Evolutionary conservation across 2,113 vertebrate species (phyloP).

Genomic region (Chelonoidis abingdonii): DNA sequence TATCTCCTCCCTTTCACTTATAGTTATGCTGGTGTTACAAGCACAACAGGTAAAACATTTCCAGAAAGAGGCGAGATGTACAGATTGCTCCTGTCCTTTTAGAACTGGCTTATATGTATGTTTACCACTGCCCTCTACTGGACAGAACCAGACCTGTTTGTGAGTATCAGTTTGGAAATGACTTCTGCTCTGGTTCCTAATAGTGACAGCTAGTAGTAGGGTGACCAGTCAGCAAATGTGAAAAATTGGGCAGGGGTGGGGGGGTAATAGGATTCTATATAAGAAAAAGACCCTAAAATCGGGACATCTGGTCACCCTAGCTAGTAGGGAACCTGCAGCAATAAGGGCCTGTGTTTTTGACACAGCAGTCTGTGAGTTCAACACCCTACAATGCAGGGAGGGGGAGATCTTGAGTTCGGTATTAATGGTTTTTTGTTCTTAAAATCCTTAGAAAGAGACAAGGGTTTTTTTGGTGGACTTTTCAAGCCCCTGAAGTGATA

Average conservation of each 20-base stretch:
- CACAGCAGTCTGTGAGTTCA: not conserved
- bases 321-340: not conserved
- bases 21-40: not conserved
- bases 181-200: not conserved
- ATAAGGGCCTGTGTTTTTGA: not conserved
- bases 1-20: not conserved
- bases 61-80: not conserved
- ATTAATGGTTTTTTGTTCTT: constrained; percentile 32
- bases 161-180: not conserved
- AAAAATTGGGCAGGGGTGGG: too few species aligned
- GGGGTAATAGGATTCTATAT: too few species aligned
- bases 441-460: constrained; percentile 46
- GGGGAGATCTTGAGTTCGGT: not conserved
- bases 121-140: not conserved
- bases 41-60: not conserved
- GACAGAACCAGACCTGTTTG: not conserved
- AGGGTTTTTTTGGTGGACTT: constrained; percentile 36
- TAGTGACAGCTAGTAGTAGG: not conserved
- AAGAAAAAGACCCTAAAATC: too few species aligned
- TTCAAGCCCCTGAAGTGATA: constrained; percentile 5
- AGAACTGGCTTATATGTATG: not conserved
- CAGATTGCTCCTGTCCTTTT: not conserved
- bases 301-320: too few species aligned
- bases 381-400: not conserved
- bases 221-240: too few species aligned